Base-by-base conservation (phyloP, 2,888 invertebrate species). In the Drosophila dives region DNA sequence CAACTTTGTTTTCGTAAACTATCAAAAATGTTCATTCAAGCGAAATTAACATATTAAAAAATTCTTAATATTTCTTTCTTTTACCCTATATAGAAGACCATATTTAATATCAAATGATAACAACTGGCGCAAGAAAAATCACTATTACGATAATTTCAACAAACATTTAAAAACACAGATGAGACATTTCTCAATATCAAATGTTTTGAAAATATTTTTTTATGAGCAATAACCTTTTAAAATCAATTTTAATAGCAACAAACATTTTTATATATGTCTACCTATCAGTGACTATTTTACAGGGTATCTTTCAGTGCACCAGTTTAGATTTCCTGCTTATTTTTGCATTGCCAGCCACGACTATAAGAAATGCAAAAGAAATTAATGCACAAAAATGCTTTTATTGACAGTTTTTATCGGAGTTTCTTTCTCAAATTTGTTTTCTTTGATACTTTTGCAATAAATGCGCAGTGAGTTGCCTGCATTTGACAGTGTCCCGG, bases 341-440 rank as follows among this genome's bases (percentile, higher is more conserved):
- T 62, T 33, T 40, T 50, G 42, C 48, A 15, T 53, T 72, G 70
- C 54, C 56, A 74, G 68, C 49, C 36, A 45, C 17, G 53, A 51
- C 23, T 61, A 53, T 62, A 65, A 76, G 75, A 79, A 84, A 62
- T 64, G 65, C 36, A 60, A 71, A 70, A 68, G 72, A 73, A 86
- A 73, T 81, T 62, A 87, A 75, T 84, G 81, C 82, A 80, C 81
- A 73, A 84, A 83, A 89, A 75, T 81, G 76, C 80, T 73, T 82
- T 85, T 87, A 88, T 87, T 82, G 80, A 74, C 88, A 77, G 72
- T 80, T 85, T 89, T 80, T 62, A 69, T 74, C 58, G 59, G 45
- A 67, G 61, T 72, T 66, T 51, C 62, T 66, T 49, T 40, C 42
- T 11, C 10, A 11, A 42, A 58, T 64, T 58, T 64, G 54, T 38